phyloP scores from a whole-genome alignment of 1,140 invertebrate species.

The Meteorus sp. region DNA sequence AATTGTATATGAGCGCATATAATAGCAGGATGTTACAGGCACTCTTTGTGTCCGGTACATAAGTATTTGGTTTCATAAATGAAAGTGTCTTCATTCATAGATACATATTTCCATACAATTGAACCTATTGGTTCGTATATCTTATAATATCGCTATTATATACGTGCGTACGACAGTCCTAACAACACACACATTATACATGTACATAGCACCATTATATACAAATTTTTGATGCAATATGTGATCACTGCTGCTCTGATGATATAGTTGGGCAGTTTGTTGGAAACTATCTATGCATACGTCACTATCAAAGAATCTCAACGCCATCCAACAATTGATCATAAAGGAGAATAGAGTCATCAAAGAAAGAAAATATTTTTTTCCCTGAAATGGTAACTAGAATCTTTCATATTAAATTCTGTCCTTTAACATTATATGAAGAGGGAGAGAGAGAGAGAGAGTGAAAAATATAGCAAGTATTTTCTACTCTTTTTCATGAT shows the following conservation, averaged over 20 bases:
- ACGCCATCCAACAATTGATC: too few relatives aligned
- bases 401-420: too few relatives aligned
- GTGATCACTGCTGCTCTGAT: constrained; percentile 51
- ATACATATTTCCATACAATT: constrained; percentile 60
- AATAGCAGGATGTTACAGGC: constrained; percentile 58
- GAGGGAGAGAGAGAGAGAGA: too few relatives aligned
- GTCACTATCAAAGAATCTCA: too few relatives aligned
- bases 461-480: too few relatives aligned
- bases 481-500: too few relatives aligned
- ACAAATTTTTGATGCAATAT: constrained; percentile 54
- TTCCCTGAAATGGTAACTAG: too few relatives aligned
- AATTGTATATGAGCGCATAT: constrained; percentile 53
- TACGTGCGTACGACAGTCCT: too few relatives aligned
- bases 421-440: too few relatives aligned
- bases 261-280: constrained; percentile 45
- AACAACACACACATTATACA: constrained; percentile 49
- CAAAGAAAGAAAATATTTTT: too few relatives aligned
- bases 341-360: too few relatives aligned
- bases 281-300: constrained; percentile 1
- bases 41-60: constrained; percentile 55
- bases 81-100: constrained; percentile 60
- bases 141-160: constrained; percentile 55
- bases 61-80: constrained; percentile 58
- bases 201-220: constrained; percentile 58
- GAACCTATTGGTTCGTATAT: constrained; percentile 54